Conservation (phyloP, 2,888 invertebrate genomes). For the Cryptus armator region DNA sequence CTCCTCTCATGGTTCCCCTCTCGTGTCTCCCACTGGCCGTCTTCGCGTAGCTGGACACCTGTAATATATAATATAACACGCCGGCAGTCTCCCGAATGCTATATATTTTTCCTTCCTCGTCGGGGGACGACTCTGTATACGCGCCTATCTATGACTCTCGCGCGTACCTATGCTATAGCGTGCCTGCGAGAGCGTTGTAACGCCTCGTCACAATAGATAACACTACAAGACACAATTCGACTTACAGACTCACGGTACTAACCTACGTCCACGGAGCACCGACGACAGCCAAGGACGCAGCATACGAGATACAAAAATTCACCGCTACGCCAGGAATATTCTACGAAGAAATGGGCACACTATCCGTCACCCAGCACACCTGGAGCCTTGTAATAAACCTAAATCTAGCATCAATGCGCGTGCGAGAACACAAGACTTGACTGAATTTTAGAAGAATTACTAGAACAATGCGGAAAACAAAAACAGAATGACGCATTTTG, state of each 20-base stretch:
- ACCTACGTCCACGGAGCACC: background rate
- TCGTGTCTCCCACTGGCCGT: too few species aligned
- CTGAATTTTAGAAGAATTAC: background rate
- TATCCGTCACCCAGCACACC: background rate
- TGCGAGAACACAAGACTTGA: background rate
- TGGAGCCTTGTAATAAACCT: slow-evolving; percentile 10
- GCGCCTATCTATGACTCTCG: too few species aligned
- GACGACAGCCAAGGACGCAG: background rate
- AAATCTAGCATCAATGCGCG: background rate
- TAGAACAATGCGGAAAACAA: background rate
- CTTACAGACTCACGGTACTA: background rate
- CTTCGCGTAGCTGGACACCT: too few species aligned
- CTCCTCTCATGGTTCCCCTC: too few species aligned
- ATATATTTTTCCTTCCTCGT: too few species aligned
- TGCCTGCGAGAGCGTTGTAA: too few species aligned
- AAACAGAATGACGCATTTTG: background rate
- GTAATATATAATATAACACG: too few species aligned
- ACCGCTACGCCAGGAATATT: background rate
- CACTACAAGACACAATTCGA: background rate
- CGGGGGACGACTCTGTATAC: too few species aligned
- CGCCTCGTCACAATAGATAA: too few species aligned
- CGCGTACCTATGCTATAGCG: too few species aligned
- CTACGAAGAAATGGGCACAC: slow-evolving; percentile 2
- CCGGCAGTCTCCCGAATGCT: too few species aligned
- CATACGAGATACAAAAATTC: background rate